phyloP scores from a whole-genome alignment of 2,113 vertebrate genomes.

The Spizaetus ornatus region DNA sequence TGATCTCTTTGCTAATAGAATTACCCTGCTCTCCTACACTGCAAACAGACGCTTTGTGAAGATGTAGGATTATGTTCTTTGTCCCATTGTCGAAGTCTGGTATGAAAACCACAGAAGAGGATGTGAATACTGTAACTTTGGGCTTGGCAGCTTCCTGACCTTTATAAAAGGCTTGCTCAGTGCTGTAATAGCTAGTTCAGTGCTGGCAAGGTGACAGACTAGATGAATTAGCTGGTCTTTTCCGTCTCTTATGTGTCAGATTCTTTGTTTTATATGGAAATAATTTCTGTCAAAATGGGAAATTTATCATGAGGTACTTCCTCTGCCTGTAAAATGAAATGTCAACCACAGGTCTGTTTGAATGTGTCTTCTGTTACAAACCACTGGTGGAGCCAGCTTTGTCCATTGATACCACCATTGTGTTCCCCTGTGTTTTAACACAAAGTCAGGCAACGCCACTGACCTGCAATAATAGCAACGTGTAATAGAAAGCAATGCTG shows the following conservation, averaged over 20 bases:
- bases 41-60: not conserved
- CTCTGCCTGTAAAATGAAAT: conserved; percentile 13
- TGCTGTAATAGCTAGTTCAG: not conserved
- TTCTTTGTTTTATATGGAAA: conserved; percentile 58
- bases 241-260: not conserved
- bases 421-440: not conserved
- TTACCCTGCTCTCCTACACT: not conserved
- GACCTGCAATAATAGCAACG: accelerated
- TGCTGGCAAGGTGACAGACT: conserved; percentile 26
- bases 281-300: conserved; percentile 34
- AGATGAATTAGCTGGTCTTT: conserved; percentile 10
- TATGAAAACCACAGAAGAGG: conserved; percentile 42
- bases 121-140: conserved; percentile 39
- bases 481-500: accelerated
- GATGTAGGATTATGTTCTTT: conserved; percentile 22
- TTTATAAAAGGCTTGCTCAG: not conserved
- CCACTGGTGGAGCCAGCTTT: not conserved
- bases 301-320: conserved; percentile 15
- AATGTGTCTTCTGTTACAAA: not conserved
- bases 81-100: conserved; percentile 41
- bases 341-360: not conserved
- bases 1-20: conserved; percentile 33
- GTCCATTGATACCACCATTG: not conserved
- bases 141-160: conserved; percentile 53
- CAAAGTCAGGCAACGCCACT: not conserved